Evolutionary conservation across 2,888 invertebrate species (phyloP).

Genomic region (Drosophila anomelani): DNA sequence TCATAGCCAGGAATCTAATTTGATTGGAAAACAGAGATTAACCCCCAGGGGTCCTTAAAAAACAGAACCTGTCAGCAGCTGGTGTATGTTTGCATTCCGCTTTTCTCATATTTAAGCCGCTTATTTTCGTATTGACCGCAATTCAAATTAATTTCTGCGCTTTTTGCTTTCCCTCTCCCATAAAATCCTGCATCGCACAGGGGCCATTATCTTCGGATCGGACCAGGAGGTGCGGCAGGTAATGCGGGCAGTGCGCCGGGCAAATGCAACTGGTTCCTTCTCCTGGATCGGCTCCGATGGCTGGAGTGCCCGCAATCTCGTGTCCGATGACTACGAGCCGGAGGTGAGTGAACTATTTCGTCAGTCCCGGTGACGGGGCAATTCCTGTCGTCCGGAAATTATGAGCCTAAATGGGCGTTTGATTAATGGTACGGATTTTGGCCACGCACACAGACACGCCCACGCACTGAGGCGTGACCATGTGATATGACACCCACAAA

Average conservation of each 20-base stretch:
- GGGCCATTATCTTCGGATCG: conserved; percentile 97
- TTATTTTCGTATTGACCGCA: conserved; percentile 37
- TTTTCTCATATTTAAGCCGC: conserved; percentile 5
- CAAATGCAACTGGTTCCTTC: conserved; percentile 94
- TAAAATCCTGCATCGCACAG: conserved; percentile 85
- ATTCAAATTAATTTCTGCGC: conserved; percentile 52
- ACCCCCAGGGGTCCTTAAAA: neutral
- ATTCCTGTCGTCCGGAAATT: conserved; percentile 52
- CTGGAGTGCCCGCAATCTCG: conserved; percentile 95
- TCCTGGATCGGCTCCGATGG: conserved; percentile 99
- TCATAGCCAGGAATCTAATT: neutral
- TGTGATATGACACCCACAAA: conserved; percentile 57
- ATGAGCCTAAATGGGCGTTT: conserved; percentile 74
- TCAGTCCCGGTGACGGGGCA: conserved; percentile 43
- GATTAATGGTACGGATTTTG: conserved; percentile 68
- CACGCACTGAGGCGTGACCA: conserved; percentile 25
- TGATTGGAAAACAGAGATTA: neutral
- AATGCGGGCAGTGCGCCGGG: conserved; percentile 95
- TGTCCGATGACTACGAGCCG: conserved; percentile 94
- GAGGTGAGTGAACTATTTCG: conserved; percentile 86
- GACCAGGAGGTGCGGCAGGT: conserved; percentile 98
- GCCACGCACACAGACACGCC: conserved; percentile 37
- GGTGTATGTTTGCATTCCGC: neutral
- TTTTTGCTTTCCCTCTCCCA: neutral
- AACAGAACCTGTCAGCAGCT: neutral